Conservation (phyloP, 2,797 vertebrate species). For the Heliangelus exortis region DNA sequence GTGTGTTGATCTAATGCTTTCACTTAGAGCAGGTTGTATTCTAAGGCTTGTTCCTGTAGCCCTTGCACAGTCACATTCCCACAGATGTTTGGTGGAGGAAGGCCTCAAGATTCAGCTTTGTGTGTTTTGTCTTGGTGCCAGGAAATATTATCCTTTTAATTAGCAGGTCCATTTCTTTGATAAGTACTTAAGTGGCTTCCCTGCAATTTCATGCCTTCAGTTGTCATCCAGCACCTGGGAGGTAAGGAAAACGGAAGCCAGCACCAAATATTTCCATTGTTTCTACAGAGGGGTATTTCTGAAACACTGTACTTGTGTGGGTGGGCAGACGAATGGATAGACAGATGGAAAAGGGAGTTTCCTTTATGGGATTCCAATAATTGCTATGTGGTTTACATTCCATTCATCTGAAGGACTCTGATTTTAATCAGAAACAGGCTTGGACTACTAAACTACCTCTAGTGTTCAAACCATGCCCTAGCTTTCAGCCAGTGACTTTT, state of each 20-base stretch:
- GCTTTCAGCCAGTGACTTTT: background rate
- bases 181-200: constrained; percentile 46
- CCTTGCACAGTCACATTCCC: constrained; percentile 30
- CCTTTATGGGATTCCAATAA: constrained; percentile 74
- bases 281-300: constrained; percentile 53
- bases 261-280: constrained; percentile 49
- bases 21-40: background rate
- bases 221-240: constrained; percentile 51
- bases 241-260: constrained; percentile 32
- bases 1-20: background rate
- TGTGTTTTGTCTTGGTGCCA: constrained; percentile 30
- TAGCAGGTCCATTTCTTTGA: constrained; percentile 41
- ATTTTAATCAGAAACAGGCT: constrained; percentile 74
- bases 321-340: constrained; percentile 64
- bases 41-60: background rate
- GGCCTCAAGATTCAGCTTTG: background rate
- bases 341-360: constrained; percentile 75
- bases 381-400: constrained; percentile 75
- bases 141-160: constrained; percentile 55
- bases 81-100: constrained; percentile 24
- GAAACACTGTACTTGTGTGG: constrained; percentile 39
- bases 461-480: constrained; percentile 35
- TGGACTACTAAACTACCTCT: constrained; percentile 60
- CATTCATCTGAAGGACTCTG: constrained; percentile 68
- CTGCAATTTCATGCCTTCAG: constrained; percentile 47